Percentiles rank a stretch among this genome's conserved stretches.
Evolutionary conservation across 53 echinoderm and acorn worm species (phyloP).

Genomic region (Holothuria scabra): DNA sequence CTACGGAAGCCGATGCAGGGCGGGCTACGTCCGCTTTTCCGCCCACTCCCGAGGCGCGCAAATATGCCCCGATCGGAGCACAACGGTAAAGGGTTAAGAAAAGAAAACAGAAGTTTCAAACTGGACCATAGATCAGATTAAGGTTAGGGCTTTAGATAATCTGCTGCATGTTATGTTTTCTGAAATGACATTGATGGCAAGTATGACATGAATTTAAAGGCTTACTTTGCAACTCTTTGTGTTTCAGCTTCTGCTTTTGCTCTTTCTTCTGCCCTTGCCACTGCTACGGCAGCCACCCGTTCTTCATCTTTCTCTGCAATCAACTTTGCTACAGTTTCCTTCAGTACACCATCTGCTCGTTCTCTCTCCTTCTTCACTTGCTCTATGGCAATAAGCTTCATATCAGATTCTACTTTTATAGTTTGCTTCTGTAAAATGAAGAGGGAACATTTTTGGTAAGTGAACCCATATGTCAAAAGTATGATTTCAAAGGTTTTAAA

Average conservation of each 20-base stretch:
- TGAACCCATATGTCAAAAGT: not conserved
- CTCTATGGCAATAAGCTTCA: constrained; percentile 75
- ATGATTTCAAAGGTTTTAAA: too few relatives aligned
- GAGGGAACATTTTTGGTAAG: not conserved
- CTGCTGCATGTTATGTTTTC: too few relatives aligned
- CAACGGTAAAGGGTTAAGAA: too few relatives aligned
- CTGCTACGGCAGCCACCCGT: constrained; percentile 62
- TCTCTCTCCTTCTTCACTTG: constrained; percentile 82
- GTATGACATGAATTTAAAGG: too few relatives aligned
- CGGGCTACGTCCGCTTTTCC: too few relatives aligned
- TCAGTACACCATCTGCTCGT: constrained; percentile 61
- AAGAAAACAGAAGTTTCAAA: too few relatives aligned
- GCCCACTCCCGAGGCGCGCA: too few relatives aligned
- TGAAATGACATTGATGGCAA: too few relatives aligned
- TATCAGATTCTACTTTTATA: constrained; percentile 81
- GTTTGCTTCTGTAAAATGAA: constrained; percentile 75
- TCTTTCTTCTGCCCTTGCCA: constrained; percentile 79
- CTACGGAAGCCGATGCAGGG: too few relatives aligned
- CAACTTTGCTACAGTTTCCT: constrained; percentile 77
- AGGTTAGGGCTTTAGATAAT: too few relatives aligned
- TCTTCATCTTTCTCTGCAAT: constrained; percentile 67
- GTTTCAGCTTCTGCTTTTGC: constrained; percentile 75
- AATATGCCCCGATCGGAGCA: too few relatives aligned
- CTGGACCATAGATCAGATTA: too few relatives aligned
- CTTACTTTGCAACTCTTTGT: constrained; percentile 85